phyloP scores from a whole-genome alignment of 2,113 vertebrate species.

The Spea bombifrons region DNA sequence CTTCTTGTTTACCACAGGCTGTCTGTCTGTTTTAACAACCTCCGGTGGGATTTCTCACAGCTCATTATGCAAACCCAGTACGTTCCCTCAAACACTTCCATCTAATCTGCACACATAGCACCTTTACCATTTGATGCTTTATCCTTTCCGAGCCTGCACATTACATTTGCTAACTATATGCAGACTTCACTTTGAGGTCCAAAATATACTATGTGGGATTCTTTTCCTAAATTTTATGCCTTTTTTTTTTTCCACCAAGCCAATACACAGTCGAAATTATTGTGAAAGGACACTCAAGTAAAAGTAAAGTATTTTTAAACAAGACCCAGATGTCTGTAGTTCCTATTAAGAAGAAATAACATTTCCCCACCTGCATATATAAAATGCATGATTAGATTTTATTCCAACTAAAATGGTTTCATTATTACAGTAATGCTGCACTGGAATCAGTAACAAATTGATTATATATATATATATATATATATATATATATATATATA shows the following conservation, averaged over 20 bases:
- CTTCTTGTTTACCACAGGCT: slow-evolving; percentile 75
- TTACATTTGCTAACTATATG: slow-evolving; percentile 64
- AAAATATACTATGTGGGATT: slow-evolving; percentile 48
- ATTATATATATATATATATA: too few species aligned
- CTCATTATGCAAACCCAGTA: slow-evolving; percentile 76
- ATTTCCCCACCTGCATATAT: slow-evolving; percentile 26
- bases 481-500: too few species aligned
- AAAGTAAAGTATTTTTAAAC: slow-evolving; percentile 23
- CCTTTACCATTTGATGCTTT: slow-evolving; percentile 54
- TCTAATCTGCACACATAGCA: slow-evolving; percentile 71
- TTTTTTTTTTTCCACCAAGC: too few species aligned
- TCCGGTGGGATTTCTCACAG: slow-evolving; percentile 72
- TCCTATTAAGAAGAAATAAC: slow-evolving; percentile 7
- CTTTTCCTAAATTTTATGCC: slow-evolving; percentile 45
- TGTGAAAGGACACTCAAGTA: slow-evolving; percentile 14
- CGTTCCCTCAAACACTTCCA: slow-evolving; percentile 70
- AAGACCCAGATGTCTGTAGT: slow-evolving; percentile 28
- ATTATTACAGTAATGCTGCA: background rate
- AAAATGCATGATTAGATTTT: slow-evolving; percentile 3
- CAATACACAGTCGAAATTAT: too few species aligned
- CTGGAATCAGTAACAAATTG: background rate
- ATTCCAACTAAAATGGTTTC: background rate
- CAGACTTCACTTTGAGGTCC: slow-evolving; percentile 51
- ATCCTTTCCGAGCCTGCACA: slow-evolving; percentile 59
- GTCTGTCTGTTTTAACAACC: slow-evolving; percentile 82